Evolutionary conservation across 2,113 vertebrate species (phyloP).

Genomic region (Loxodonta africana): DNA sequence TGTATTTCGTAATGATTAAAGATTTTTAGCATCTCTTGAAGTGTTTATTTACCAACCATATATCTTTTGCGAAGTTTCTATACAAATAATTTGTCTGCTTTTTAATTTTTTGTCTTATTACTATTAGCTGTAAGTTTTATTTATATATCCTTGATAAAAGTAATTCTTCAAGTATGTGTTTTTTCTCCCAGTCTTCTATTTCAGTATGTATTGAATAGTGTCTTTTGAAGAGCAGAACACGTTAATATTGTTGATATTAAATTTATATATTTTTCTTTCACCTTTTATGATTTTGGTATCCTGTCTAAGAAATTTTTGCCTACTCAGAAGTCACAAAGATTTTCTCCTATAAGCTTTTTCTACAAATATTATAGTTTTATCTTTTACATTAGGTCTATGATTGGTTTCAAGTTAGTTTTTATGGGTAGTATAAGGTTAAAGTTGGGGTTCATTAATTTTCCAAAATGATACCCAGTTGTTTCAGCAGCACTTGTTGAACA

Average conservation of each 20-base stretch:
- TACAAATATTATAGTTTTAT: background rate
- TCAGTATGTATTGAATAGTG: background rate
- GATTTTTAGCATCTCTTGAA: background rate
- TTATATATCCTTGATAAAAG: background rate
- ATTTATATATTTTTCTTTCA: background rate
- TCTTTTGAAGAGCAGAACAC: background rate
- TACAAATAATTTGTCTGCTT: background rate
- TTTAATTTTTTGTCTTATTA: background rate
- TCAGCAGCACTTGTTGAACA: background rate
- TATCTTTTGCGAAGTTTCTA: background rate
- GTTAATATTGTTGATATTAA: background rate
- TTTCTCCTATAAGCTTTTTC: background rate
- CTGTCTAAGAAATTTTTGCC: background rate
- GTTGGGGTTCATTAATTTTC: background rate
- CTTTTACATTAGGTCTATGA: background rate
- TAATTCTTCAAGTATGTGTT: too few species aligned
- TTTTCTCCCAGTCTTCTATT: background rate
- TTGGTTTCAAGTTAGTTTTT: conserved; percentile 15
- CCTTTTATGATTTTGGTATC: background rate
- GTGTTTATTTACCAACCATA: background rate
- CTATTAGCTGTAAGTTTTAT: background rate
- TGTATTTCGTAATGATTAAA: background rate
- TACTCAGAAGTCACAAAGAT: background rate
- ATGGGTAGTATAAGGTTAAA: background rate
- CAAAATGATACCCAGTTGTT: background rate